These are phyloP conservation scores for Dendrolimus pini DNA, from an alignment of 2,888 invertebrate species.

Conservation along the genomic window DNA sequence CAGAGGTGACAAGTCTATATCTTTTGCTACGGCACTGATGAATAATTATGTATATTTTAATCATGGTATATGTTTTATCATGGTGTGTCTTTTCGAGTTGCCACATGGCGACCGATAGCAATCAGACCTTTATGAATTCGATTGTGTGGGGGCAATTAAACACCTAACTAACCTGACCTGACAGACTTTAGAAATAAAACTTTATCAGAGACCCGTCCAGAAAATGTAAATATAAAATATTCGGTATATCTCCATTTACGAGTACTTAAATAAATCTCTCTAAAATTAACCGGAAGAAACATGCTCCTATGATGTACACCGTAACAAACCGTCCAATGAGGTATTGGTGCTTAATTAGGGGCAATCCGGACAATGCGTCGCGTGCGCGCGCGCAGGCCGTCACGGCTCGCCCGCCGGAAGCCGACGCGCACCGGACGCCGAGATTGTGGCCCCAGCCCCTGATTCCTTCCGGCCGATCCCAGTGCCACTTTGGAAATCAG, in stretches of 20 bases:
- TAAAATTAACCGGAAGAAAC: not conserved
- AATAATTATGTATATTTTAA: too few species aligned
- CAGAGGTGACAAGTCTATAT: too few species aligned
- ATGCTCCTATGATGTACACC: not conserved
- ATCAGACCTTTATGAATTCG: too few species aligned
- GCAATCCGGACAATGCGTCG: conserved; percentile 29
- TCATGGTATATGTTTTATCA: too few species aligned
- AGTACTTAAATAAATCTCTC: not conserved
- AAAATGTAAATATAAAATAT: too few species aligned
- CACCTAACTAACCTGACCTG: too few species aligned
- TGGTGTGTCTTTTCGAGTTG: too few species aligned
- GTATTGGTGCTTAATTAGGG: not conserved
- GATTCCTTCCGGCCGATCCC: conserved; percentile 68
- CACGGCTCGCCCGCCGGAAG: conserved; percentile 52
- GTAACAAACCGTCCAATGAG: not conserved
- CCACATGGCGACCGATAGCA: too few species aligned
- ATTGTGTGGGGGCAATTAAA: too few species aligned
- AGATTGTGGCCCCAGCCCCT: conserved; percentile 69
- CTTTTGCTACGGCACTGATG: too few species aligned
- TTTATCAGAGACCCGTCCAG: too few species aligned
- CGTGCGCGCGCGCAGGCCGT: conserved; percentile 50
- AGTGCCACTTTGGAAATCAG: conserved; percentile 20
- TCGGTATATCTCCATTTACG: not conserved
- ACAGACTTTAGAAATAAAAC: too few species aligned
- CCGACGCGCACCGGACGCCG: conserved; percentile 55